Conservation (phyloP, 64 coral and sea anemone species). For the Actinia equina region DNA sequence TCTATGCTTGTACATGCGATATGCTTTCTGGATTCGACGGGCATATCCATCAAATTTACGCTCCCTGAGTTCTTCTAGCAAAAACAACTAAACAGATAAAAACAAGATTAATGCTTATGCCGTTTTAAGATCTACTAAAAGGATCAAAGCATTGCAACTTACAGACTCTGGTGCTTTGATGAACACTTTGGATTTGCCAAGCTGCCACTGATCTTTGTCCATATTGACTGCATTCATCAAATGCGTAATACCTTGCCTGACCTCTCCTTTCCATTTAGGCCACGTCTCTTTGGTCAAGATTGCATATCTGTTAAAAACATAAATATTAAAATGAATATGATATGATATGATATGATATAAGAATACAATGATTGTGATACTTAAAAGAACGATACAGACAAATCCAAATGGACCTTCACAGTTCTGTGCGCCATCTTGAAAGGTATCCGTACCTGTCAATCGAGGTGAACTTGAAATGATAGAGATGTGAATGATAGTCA, state of each 20-base stretch:
- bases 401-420: too few species aligned
- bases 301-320: conserved; percentile 45
- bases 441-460: too few species aligned
- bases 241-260: conserved; percentile 77
- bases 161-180: conserved; percentile 96
- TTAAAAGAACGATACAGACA: too few species aligned
- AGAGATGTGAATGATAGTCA: too few species aligned
- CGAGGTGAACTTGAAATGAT: too few species aligned
- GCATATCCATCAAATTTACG: conserved; percentile 95
- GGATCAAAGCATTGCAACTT: conserved; percentile 22
- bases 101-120: not conserved
- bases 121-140: too few species aligned
- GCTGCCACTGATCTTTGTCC: conserved; percentile 96
- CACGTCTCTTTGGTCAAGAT: conserved; percentile 95
- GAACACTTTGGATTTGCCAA: conserved; percentile 92
- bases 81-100: conserved; percentile 71
- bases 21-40: conserved; percentile 90
- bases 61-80: conserved; percentile 93
- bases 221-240: conserved; percentile 94
- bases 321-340: too few species aligned
- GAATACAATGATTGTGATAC: too few species aligned
- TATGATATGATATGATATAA: too few species aligned
- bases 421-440: too few species aligned
- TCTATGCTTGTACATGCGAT: conserved; percentile 82
- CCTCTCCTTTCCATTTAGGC: conserved; percentile 85